Evolutionary conservation across 2,113 vertebrate species (phyloP).

Genomic region (Sakesphorus luctuosus): DNA sequence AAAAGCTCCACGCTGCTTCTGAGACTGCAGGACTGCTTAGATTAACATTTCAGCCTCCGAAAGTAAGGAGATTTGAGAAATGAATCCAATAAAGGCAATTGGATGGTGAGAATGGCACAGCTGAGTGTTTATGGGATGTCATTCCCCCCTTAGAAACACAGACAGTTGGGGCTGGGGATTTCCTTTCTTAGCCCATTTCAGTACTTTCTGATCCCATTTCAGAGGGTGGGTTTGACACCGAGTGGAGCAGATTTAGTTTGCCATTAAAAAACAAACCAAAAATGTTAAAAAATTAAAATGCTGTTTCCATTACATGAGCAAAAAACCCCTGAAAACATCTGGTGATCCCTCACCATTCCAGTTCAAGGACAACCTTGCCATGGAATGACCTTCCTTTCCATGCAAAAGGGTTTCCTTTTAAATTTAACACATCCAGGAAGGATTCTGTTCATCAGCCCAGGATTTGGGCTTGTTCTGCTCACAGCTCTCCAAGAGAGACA

Average conservation of each 20-base stretch:
- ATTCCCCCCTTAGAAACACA: neutral
- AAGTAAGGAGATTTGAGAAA: constrained; percentile 42
- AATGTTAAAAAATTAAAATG: neutral
- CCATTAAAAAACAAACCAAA: no score
- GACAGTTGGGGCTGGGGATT: neutral
- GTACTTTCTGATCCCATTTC: neutral
- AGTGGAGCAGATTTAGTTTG: neutral
- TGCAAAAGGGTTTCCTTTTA: neutral
- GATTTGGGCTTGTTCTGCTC: constrained; percentile 25
- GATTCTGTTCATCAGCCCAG: neutral
- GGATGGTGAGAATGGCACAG: neutral
- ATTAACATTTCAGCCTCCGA: constrained; percentile 31
- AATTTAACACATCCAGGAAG: neutral
- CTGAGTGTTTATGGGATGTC: constrained; percentile 42
- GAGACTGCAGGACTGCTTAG: constrained; percentile 41
- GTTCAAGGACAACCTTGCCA: neutral
- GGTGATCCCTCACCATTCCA: neutral
- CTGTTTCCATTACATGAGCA: neutral
- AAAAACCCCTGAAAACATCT: neutral
- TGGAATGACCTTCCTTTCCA: neutral
- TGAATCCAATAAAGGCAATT: constrained; percentile 33
- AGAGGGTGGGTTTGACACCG: neutral
- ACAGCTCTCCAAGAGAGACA: neutral
- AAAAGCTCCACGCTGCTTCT: constrained; percentile 30
- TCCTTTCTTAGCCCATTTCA: neutral